Base-by-base conservation (phyloP, 2,113 vertebrate species). In the Boulengeromyrus knoepffleri region DNA sequence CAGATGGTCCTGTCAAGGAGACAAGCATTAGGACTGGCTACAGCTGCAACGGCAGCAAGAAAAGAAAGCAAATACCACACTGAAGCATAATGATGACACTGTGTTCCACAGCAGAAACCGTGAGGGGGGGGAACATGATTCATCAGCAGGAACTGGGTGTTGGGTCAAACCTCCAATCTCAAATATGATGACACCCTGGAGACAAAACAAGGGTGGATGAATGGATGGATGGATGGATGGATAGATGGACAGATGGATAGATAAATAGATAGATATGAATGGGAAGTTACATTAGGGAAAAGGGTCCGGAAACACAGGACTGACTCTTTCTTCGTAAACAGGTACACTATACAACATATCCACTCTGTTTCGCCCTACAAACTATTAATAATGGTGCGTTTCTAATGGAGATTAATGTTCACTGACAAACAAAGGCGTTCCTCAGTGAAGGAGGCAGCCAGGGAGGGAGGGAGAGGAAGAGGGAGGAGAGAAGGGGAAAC, bases 361-460 rank as follows among this genome's bases (percentile, higher is more conserved):
- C 83, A 86, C 83, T 86, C 58, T 50, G 89, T 52, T 87, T 70
- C 62, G 85, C 85, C 89, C 89, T 84, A 88, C 58, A 90, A 90
- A 88, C 89, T 90, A 90, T 90, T 90, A 90, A 90, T 90, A 90
- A 85, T 74, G 46, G 85, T 1, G 31, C 53, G 58, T 80, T 39
- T 90, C 89, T 90, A 90, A 90, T 90, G 89, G 89, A 90, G 89
- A 90, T 90, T 90, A 90, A 89, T 89, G 89, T 89, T 58, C 50
- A 88, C 70, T 88, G 56, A 86, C 90, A 90, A 62, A 70, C 83
- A 74, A 85, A 87, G 39, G 50, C n/a, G 42, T 39, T 89, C 80
- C 77, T 89, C 15, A 36, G 50, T 89, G 42, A 86, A 90, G 58
- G 89, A 70, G 89, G 77, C 31, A 58, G 85, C n/a, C 31, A 39